These are phyloP conservation scores for Lamellibrachia columna DNA, from an alignment of 2,888 invertebrate genomes.

Conservation along the genomic window DNA sequence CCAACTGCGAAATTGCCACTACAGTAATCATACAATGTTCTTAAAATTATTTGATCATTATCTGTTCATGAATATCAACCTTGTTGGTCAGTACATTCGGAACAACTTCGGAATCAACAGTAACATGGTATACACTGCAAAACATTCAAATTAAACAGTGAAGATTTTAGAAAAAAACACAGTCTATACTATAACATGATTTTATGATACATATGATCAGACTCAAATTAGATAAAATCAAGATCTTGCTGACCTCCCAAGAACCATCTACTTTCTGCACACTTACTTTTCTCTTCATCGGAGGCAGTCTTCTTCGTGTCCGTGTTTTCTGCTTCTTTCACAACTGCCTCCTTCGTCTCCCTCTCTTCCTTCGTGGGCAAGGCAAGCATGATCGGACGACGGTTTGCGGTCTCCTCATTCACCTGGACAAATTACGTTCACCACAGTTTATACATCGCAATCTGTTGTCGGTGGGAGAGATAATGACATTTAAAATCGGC, in stretches of 20 bases:
- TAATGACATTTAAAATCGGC: not conserved
- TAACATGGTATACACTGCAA: not conserved
- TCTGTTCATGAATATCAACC: too few species aligned
- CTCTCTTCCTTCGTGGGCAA: constrained; percentile 56
- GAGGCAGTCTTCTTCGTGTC: constrained; percentile 51
- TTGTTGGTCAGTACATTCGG: too few species aligned
- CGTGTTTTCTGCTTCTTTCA: constrained; percentile 44
- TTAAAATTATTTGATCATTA: too few species aligned
- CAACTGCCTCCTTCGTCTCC: constrained; percentile 31
- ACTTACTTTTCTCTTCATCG: constrained; percentile 23
- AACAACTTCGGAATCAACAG: too few species aligned
- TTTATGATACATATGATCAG: not conserved
- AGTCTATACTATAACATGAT: not conserved
- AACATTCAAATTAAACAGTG: not conserved
- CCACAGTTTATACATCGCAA: not conserved
- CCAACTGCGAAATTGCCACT: not conserved
- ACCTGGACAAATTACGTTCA: constrained; percentile 56
- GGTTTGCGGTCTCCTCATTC: constrained; percentile 85
- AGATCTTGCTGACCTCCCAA: not conserved
- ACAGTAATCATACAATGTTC: too few species aligned
- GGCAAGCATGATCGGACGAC: constrained; percentile 79
- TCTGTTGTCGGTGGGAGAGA: not conserved
- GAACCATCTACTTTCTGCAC: not conserved
- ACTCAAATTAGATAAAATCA: not conserved
- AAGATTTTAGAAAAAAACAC: not conserved